These are phyloP conservation scores for Sula dactylatra DNA, from an alignment of 2,113 vertebrate genomes.

Conservation along the genomic window DNA sequence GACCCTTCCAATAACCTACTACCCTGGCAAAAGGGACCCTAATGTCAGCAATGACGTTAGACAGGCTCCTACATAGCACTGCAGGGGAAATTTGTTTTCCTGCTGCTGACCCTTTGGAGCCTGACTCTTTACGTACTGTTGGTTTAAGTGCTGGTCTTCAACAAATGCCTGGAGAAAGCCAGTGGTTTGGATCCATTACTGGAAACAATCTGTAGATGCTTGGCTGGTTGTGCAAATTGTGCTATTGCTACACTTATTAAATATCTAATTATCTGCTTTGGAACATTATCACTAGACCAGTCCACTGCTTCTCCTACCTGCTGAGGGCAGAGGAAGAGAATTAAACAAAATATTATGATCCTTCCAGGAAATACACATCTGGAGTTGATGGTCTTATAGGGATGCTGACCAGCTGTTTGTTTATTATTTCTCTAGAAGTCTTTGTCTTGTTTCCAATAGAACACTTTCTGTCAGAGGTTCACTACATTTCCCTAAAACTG, in stretches of 20 bases:
- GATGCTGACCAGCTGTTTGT: slow-evolving; percentile 31
- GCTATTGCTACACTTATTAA: background rate
- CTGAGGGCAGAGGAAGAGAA: slow-evolving; percentile 3
- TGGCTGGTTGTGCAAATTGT: background rate
- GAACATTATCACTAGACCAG: background rate
- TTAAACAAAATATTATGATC: background rate
- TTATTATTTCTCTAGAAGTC: slow-evolving; percentile 46
- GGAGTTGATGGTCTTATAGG: background rate
- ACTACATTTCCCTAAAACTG: background rate
- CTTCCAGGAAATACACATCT: slow-evolving; percentile 12
- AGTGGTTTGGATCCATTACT: background rate
- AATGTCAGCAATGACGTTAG: rapidly evolving
- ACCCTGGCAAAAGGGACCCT: background rate
- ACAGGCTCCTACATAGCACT: background rate
- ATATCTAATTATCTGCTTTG: background rate
- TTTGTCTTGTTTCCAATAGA: slow-evolving; percentile 43
- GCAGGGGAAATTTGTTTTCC: background rate
- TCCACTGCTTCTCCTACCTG: slow-evolving; percentile 6
- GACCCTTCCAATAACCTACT: background rate
- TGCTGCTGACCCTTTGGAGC: background rate
- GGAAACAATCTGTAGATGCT: background rate
- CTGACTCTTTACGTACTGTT: background rate
- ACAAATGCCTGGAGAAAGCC: background rate
- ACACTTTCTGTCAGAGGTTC: slow-evolving; percentile 7
- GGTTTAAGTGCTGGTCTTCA: background rate